These are phyloP conservation scores for Gymnocypris eckloni DNA, from an alignment of 2,797 vertebrate genomes.

Conservation along the genomic window DNA sequence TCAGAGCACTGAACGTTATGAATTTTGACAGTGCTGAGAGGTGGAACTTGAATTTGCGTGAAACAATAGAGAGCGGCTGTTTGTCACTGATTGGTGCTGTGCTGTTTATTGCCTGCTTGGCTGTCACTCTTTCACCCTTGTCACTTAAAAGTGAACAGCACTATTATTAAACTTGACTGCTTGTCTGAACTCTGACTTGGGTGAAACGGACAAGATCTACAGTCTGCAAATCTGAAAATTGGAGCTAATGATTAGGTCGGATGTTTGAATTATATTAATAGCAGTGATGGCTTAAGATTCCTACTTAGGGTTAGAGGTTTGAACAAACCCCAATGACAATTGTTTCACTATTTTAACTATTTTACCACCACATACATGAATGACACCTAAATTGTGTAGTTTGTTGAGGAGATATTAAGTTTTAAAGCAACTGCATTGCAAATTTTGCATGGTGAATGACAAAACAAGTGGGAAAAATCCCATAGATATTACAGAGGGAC, in stretches of 20 bases:
- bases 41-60: slow-evolving; percentile 36
- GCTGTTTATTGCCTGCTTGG: slow-evolving; percentile 40
- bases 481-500: background rate
- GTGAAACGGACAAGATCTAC: slow-evolving; percentile 8
- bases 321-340: background rate
- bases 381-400: background rate
- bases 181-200: slow-evolving; percentile 25
- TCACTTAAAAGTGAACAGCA: slow-evolving; percentile 37
- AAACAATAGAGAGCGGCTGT: slow-evolving; percentile 52
- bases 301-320: background rate
- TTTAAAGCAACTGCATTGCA: background rate
- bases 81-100: slow-evolving; percentile 45
- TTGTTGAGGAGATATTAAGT: background rate
- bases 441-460: background rate
- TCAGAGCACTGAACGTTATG: slow-evolving; percentile 46
- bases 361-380: background rate
- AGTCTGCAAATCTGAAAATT: background rate
- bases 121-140: slow-evolving; percentile 40
- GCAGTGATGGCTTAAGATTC: background rate
- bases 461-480: background rate
- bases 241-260: background rate
- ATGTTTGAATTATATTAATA: background rate
- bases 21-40: slow-evolving; percentile 44
- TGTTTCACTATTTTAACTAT: background rate
- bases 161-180: slow-evolving; percentile 48